phyloP scores from a whole-genome alignment of 2,888 invertebrate genomes.

The Catocala nupta region DNA sequence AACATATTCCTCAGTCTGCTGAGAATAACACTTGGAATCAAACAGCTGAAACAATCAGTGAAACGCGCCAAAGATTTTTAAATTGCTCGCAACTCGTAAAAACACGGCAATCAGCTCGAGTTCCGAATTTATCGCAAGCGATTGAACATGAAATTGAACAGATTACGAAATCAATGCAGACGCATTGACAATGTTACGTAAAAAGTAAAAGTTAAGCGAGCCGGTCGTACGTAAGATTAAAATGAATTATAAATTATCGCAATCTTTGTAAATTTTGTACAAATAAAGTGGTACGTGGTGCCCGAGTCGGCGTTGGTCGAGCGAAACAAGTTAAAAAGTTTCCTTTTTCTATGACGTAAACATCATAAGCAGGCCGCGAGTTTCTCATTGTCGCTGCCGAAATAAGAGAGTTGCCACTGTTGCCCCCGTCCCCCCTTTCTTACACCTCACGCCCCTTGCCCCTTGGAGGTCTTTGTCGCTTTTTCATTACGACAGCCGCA shows the following conservation, averaged over 20 bases:
- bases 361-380: constrained; percentile 41
- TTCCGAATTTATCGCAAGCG: constrained; percentile 21
- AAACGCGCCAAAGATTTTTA: constrained; percentile 12
- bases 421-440: background rate
- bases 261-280: constrained; percentile 19
- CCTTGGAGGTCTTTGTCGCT: constrained; percentile 47
- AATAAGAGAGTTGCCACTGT: constrained; percentile 30
- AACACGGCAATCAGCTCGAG: constrained; percentile 19
- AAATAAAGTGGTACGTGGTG: constrained; percentile 21
- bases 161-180: constrained; percentile 16
- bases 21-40: constrained; percentile 3
- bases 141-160: constrained; percentile 25
- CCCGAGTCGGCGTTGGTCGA: background rate
- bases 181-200: constrained; percentile 14
- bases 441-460: constrained; percentile 14
- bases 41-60: constrained; percentile 13
- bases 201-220: constrained; percentile 4
- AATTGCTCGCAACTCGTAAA: constrained; percentile 23
- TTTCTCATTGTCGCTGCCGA: constrained; percentile 41
- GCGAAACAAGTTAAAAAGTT: constrained; percentile 44
- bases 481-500: constrained; percentile 57
- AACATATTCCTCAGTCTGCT: background rate
- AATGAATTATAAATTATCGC: constrained; percentile 29
- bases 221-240: constrained; percentile 7
- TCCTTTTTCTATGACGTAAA: constrained; percentile 31